Conservation (phyloP, 2,888 invertebrate genomes). For the Pherbina coryleti region DNA sequence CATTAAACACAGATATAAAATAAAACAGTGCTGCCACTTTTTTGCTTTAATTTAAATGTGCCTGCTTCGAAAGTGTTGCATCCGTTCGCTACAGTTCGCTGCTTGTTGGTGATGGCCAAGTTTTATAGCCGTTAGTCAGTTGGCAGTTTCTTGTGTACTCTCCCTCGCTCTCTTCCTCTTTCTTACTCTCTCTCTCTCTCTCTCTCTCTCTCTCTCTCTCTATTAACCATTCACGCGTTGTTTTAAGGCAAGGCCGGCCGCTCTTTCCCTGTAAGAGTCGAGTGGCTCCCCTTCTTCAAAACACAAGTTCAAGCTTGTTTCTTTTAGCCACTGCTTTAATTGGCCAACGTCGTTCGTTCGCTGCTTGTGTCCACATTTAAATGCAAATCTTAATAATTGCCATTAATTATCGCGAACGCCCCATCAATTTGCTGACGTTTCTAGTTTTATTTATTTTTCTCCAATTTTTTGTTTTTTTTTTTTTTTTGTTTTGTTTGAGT, state of each 20-base stretch:
- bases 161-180: neutral
- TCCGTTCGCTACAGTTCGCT: neutral
- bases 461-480: neutral
- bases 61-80: neutral
- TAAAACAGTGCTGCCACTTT: slow-evolving; percentile 4
- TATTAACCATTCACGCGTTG: neutral
- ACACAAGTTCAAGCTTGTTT: neutral
- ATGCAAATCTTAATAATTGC: slow-evolving; percentile 52
- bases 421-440: slow-evolving; percentile 57
- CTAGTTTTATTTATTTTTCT: neutral
- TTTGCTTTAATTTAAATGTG: neutral
- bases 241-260: neutral
- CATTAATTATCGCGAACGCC: slow-evolving; percentile 65
- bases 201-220: neutral
- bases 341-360: neutral
- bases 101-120: neutral
- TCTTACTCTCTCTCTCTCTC: neutral
- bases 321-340: neutral
- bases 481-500: neutral
- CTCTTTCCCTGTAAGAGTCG: neutral
- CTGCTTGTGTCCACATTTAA: slow-evolving; percentile 9
- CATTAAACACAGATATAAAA: neutral
- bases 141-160: neutral
- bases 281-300: neutral
- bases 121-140: slow-evolving; percentile 12